Evolutionary conservation across 2,888 invertebrate species (phyloP), one percentile per base, ranked within the genome.

Genomic region (Parnassius orleans): DNA sequence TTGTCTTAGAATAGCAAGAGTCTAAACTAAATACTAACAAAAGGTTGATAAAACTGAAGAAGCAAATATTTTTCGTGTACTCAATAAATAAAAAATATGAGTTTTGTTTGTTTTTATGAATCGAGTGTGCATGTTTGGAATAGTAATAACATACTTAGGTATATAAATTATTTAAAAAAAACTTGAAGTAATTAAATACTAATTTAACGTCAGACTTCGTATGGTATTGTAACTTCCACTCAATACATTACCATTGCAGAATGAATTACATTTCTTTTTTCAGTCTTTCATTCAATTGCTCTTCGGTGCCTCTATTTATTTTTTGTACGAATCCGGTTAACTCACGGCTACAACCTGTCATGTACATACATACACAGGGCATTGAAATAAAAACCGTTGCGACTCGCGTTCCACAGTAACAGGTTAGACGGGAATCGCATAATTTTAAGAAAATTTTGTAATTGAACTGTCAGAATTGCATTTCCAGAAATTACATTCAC

Each of bases 311-410:
- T 61, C 47, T 43, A 55, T 56, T 51, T 10, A 10, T 44, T 52
- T 52, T 48, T 57, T 57, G 53, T 53, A 24, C 10, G 3, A 33
- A n/a, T 56, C 46, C 46, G 10, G 61, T 50, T 50, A 12, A 50
- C 15, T 48, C 53, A 19, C 24, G 46, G 50, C 58, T 41, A 50
- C 53, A 57, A 53, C 33, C 57, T 43, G 48, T 44, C 57, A 57
- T 62, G 50, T 44, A 53, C n/a, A n/a, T n/a, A n/a, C n/a, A n/a
- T n/a, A n/a, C 62, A 54, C 57, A 58, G 54, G 50, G 44, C 53
- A 62, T 58, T 50, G 43, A 53, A 48, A 62, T 43, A 62, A 62
- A 57, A 62, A 62, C 63, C 54, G 58, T 55, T 59, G 58, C 58
- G 48, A 54, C 54, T 53, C 53, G 42, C 63, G 53, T 59, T 59